Evolutionary conservation across 92 coral and sea anemone species (phyloP), one percentile per base, ranked within the genome.

Genomic region (Hydrozoanthus gracilis): DNA sequence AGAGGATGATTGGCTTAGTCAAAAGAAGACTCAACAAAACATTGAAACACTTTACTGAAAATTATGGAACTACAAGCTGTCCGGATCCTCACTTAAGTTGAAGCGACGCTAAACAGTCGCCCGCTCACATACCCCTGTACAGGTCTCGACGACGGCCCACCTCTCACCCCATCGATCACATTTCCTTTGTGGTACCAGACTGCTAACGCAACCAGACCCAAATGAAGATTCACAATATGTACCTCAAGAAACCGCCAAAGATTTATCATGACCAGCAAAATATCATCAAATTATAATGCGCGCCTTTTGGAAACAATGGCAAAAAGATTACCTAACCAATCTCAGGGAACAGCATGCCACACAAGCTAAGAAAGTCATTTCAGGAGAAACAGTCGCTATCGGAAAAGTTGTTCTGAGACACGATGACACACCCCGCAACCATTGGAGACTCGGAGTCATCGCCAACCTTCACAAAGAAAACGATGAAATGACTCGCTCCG

Each of bases 401-500:
- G 17, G 68, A 62, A 62, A 12, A 12, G 68, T 62, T 62, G 89
- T 89, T 73, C 67, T 89, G 20, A 65, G 86, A 78, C 89, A 85
- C 46, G 89, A 89, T 62, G 61, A 14, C 55, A 46, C 58, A 62
- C 82, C 86, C 51, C 27, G 91, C 10, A 85, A 70, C 35, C 39
- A 45, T 45, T 89, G 91, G 86, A 83, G 65, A 73, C 35, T 88
- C 8, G 91, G 77, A 39, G 84, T 82, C n/a, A 78, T 88, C 44
- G 51, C 55, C 39, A 55, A 84, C 45, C 62, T 48, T 46, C 88
- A 75, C 20, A 47, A 15, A 44, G 92, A 76, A 78, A 89, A 49
- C n/a, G 89, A 86, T 71, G 92, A 83, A 60, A 76, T 78, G 11
- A 86, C 64, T 47, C 83, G 89, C 45, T 49, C 83, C n/a, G 92